Evolutionary conservation across 1,140 invertebrate genomes (phyloP), one percentile per base, ranked within the genome.

Genomic region (Chironomus striatipennis): DNA sequence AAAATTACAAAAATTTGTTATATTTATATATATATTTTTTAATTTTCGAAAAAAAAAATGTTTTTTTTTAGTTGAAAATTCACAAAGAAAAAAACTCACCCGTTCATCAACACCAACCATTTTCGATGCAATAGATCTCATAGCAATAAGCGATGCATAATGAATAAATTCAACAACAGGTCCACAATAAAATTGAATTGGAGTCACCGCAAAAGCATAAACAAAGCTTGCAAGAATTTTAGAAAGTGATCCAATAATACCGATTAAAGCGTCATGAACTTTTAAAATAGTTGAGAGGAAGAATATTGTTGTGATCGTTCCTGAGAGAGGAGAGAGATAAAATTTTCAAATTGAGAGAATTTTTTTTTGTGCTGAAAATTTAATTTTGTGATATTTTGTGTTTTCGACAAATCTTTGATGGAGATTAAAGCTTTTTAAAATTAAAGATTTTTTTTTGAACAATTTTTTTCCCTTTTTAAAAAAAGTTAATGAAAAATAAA

Each of bases 131-230:
- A 65, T 20, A 15, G 74, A 64, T 65, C 75, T 75, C 74, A 78
- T 77, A 34, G 77, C 77, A 42, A 77, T 79, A 75, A 78, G 76
- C 4, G 77, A 74, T 47, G 76, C 73, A 7, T 75, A 42, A 15
- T 76, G 75, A 34, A 21, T 18, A 15, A 74, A 18, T 24, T 73
- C 43, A 75, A 42, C 17, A 7, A 75, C 72, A 47, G 24, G 73
- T 65, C 15, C 73, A 73, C 57, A 75, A 73, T 17, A 64, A 65
- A 57, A 75, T 7, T 24, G 9, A 0, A 12, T 24, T 64, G 12
- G 43, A 43, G 18, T 20, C 18, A 70, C 10, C 6, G 75, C 70
- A 73, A 75, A 75, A 47, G 75, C 73, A 43, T 75, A 75, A 65
- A 73, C 34, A 7, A 75, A 73, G 12, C 65, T 65, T 57, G 75